These are phyloP conservation scores for Setipinna tenuifilis DNA, from an alignment of 2,797 vertebrate genomes.

Conservation along the genomic window DNA sequence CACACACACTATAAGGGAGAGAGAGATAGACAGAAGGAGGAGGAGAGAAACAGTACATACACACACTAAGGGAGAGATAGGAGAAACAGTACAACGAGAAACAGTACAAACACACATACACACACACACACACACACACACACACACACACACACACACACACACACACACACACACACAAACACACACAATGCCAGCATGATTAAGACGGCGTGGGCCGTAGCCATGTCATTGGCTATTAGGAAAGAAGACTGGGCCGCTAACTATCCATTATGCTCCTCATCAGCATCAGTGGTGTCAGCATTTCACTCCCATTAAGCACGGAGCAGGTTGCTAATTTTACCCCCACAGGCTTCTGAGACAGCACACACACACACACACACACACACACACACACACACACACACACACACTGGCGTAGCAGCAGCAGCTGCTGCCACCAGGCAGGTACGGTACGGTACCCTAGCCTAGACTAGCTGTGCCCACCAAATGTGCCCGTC, in stretches of 20 bases:
- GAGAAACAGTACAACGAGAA: background rate
- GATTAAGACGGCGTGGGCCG: background rate
- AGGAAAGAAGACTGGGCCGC: background rate
- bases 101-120: background rate
- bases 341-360: no score
- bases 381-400: background rate
- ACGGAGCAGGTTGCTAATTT: background rate
- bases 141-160: background rate
- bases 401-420: background rate
- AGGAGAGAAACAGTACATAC: no score
- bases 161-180: background rate
- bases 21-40: no score
- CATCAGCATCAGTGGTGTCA: background rate
- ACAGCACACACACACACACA: background rate
- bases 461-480: background rate
- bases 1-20: no score
- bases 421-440: no score
- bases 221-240: background rate
- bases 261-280: background rate
- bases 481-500: background rate
- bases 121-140: slow-evolving; percentile 5
- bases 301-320: background rate
- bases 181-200: slow-evolving; percentile 1
- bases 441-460: no score
- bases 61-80: no score